These are phyloP conservation scores for Caenorhabditis imperialis DNA, from an alignment of 2,888 invertebrate genomes.

Conservation along the genomic window DNA sequence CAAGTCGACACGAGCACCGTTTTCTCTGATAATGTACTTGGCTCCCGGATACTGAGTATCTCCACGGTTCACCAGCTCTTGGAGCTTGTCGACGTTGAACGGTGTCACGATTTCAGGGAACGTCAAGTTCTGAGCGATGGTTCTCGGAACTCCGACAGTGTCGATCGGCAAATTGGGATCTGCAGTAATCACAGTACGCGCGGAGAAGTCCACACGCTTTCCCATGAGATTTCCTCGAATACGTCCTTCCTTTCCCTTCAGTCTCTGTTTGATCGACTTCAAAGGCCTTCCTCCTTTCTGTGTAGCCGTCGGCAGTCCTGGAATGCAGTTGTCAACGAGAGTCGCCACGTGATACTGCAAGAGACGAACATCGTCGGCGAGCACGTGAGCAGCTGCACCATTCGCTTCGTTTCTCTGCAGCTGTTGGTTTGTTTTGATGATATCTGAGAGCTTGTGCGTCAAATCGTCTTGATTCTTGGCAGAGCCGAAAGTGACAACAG, in stretches of 20 bases:
- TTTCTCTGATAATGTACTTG: slow-evolving; percentile 98
- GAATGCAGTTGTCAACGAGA: slow-evolving; percentile 97
- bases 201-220: slow-evolving; percentile 96
- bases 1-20: slow-evolving; percentile 97
- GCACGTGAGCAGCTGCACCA: slow-evolving; percentile 96
- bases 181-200: slow-evolving; percentile 89
- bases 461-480: slow-evolving; percentile 98
- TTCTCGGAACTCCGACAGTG: slow-evolving; percentile 96
- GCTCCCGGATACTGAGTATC: slow-evolving; percentile 99
- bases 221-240: slow-evolving; percentile 99
- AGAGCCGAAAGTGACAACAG: slow-evolving; percentile 99
- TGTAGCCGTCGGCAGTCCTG: slow-evolving; percentile 94
- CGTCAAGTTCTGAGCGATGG: slow-evolving; percentile 98
- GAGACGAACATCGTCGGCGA: slow-evolving; percentile 96
- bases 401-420: slow-evolving; percentile 92
- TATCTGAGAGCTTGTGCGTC: slow-evolving; percentile 97
- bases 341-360: slow-evolving; percentile 98
- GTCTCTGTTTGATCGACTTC: slow-evolving; percentile 94
- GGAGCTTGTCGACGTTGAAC: slow-evolving; percentile 97
- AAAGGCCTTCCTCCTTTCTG: slow-evolving; percentile 98
- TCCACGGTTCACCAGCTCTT: slow-evolving; percentile 93
- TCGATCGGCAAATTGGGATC: slow-evolving; percentile 83
- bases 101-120: slow-evolving; percentile 99
- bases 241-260: slow-evolving; percentile 97
- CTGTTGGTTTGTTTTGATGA: slow-evolving; percentile 98